phyloP scores from a whole-genome alignment of 1,140 invertebrate genomes.

The Heliconius nattereri region DNA sequence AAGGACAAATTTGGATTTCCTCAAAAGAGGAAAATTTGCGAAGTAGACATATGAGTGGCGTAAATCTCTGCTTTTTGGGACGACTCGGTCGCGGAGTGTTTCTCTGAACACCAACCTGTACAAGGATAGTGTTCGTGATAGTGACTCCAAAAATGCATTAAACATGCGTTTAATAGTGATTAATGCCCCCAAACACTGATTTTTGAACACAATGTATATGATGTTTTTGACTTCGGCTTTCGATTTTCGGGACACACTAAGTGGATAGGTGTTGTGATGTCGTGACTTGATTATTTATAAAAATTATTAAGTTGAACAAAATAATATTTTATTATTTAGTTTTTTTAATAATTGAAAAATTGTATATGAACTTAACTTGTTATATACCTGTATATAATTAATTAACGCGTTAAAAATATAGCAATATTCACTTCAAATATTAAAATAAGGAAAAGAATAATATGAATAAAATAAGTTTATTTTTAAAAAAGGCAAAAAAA shows the following conservation, averaged over 20 bases:
- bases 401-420: background rate
- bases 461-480: slow-evolving; percentile 9
- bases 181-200: background rate
- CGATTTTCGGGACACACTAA: slow-evolving; percentile 3
- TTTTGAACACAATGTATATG: slow-evolving; percentile 25
- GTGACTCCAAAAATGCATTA: background rate
- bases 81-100: slow-evolving; percentile 6
- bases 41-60: slow-evolving; percentile 77
- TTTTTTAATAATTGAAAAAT: background rate
- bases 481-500: background rate
- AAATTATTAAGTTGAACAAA: background rate
- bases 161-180: slow-evolving; percentile 8
- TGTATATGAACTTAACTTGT: too few relatives aligned
- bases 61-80: background rate
- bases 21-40: slow-evolving; percentile 80
- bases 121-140: background rate
- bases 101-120: background rate
- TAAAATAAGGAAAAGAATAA: slow-evolving; percentile 13
- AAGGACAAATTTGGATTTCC: slow-evolving; percentile 68
- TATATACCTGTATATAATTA: too few relatives aligned
- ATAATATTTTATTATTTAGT: background rate
- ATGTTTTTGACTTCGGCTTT: background rate
- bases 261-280: background rate
- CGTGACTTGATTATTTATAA: background rate
- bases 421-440: slow-evolving; percentile 24